Percentiles rank a stretch among this genome's conserved stretches.
phyloP scores from a whole-genome alignment of 2,888 invertebrate genomes.

The Dilophus febrilis region DNA sequence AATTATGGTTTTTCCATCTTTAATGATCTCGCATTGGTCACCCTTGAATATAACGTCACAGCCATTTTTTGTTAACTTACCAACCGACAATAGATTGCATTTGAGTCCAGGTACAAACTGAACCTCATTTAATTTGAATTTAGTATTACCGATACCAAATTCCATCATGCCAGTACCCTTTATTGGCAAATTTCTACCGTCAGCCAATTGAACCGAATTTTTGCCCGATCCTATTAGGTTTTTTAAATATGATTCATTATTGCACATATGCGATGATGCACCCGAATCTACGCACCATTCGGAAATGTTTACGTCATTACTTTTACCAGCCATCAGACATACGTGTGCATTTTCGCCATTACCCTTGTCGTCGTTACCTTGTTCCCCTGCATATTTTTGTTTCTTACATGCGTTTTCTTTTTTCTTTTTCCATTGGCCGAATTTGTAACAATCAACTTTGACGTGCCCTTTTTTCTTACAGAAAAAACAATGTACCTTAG shows the following conservation, averaged over 20 bases:
- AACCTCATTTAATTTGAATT: constrained; percentile 7
- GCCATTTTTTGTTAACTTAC: constrained; percentile 3
- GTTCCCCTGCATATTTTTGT: constrained; percentile 2
- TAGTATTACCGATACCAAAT: constrained; percentile 4
- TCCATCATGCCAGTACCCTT: constrained; percentile 7
- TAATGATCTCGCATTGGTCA: not conserved
- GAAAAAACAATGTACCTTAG: constrained; percentile 10
- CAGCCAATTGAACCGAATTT: too few relatives aligned
- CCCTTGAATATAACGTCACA: constrained; percentile 2
- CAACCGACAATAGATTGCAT: constrained; percentile 9
- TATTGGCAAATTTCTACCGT: constrained; percentile 7
- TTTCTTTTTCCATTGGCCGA: constrained; percentile 5
- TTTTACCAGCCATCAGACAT: not conserved
- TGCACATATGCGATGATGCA: not conserved
- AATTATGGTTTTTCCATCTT: constrained; percentile 2
- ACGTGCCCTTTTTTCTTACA: constrained; percentile 9
- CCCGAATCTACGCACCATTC: constrained; percentile 1
- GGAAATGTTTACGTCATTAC: not conserved
- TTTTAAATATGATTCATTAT: too few relatives aligned
- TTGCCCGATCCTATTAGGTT: too few relatives aligned
- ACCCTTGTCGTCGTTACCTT: constrained; percentile 3
- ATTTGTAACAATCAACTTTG: constrained; percentile 9
- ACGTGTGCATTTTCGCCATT: not conserved
- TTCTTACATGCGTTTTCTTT: constrained; percentile 4
- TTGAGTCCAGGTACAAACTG: constrained; percentile 9